Evolutionary conservation across 1,140 invertebrate genomes (phyloP).

Genomic region (Galleria mellonella): DNA sequence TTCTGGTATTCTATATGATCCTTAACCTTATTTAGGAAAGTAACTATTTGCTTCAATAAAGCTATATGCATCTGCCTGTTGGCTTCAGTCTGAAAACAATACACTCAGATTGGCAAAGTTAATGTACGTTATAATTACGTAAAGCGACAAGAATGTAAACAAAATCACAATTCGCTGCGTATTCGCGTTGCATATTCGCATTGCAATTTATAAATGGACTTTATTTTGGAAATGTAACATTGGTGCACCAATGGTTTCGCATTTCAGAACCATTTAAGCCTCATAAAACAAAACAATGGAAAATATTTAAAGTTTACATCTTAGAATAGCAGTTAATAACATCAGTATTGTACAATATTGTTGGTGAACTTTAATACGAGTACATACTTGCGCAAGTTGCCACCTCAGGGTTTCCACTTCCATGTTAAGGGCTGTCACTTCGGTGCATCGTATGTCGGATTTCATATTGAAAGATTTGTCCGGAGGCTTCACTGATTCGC

Average conservation of each 20-base stretch:
- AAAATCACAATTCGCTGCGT: conserved; percentile 16
- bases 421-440: conserved; percentile 81
- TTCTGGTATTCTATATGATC: conserved; percentile 75
- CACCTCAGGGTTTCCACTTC: conserved; percentile 86
- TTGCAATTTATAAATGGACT: conserved; percentile 5
- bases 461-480: conserved; percentile 29
- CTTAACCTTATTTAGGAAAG: conserved; percentile 83
- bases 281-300: too few relatives aligned
- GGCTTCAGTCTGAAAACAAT: conserved; percentile 80
- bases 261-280: neutral
- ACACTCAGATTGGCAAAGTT: conserved; percentile 30
- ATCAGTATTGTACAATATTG: too few relatives aligned
- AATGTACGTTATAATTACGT: conserved; percentile 8
- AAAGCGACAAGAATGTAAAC: conserved; percentile 6
- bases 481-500: conserved; percentile 34
- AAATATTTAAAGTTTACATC: too few relatives aligned
- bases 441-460: conserved; percentile 48
- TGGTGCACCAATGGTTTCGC: conserved; percentile 37
- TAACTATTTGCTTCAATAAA: conserved; percentile 84
- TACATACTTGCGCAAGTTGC: conserved; percentile 85
- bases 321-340: too few relatives aligned
- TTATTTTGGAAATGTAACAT: conserved; percentile 11
- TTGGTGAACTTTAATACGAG: neutral
- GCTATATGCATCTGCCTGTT: conserved; percentile 87
- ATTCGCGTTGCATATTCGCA: conserved; percentile 27